Base-by-base conservation (phyloP, 1,140 invertebrate species). In the Sitophilus oryzae region DNA sequence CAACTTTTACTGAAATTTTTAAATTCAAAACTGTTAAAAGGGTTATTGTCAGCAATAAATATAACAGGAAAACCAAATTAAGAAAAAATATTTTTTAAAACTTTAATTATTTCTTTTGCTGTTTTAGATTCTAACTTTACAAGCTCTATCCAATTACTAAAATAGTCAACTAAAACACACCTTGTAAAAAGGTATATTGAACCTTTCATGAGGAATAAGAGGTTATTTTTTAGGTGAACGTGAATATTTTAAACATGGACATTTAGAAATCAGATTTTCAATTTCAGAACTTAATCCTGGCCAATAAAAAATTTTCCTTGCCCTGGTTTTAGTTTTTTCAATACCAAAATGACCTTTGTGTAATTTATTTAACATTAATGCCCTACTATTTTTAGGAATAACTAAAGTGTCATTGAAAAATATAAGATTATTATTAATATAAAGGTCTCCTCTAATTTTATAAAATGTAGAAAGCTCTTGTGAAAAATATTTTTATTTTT, bases 1-100 rank as follows among this genome's bases (percentile, higher is more conserved):
- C 67, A 74, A 1, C 63, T 43, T 23, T 63, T 52, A 6, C 65
- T 52, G 59, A 76, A 76, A 23, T 64, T 25, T 52, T 42, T 42
- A 43, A 74, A 73, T 14, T 69, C 47, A 11, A 22, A 20, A 47
- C 41, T 53, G 47, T 44, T 59, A 48, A 54, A 59, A 1, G 58
- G 46, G 9, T 58, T 64, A 57, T 70, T 66, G 51, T 76, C 73
- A 6, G 66, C 65, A 3, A 74, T 61, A 3, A 73, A 42, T 47
- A 50, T 53, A 15, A 63, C 49, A 1, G 71, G 71, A 15, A 74
- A 56, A 3, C 71, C 69, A 52, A 61, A 62, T 37, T 42, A 23
- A 22, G 63, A 11, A 64, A 71, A 71, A 21, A 58, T 22, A 3
- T 40, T 30, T 51, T 64, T 57, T 6, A 64, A 50, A 6, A 4